Conservation (phyloP, 2,888 invertebrate genomes). For the Andrena marginata region DNA sequence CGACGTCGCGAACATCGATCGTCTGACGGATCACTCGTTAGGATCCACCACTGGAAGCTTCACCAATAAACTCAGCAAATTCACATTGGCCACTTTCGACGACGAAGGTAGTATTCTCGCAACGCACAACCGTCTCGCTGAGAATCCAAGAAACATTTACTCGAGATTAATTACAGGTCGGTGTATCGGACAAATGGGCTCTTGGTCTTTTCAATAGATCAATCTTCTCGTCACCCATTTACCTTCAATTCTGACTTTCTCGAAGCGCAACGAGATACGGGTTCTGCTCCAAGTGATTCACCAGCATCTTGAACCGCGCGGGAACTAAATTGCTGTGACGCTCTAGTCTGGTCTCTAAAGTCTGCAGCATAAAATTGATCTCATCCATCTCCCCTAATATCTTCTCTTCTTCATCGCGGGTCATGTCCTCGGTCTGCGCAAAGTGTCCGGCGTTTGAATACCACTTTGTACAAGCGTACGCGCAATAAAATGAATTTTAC, state of each 20-base stretch:
- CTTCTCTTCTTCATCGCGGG: conserved; percentile 87
- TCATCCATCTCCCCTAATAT: conserved; percentile 87
- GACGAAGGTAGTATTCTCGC: conserved; percentile 88
- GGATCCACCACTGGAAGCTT: conserved; percentile 83
- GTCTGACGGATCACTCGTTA: conserved; percentile 68
- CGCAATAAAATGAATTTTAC: conserved; percentile 6
- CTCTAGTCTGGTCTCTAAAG: conserved; percentile 88
- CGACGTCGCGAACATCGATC: conserved; percentile 82
- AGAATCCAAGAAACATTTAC: conserved; percentile 6
- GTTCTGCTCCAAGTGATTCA: conserved; percentile 70
- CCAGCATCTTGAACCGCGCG: conserved; percentile 84
- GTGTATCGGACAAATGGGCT: conserved; percentile 95
- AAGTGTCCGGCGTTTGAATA: conserved; percentile 21
- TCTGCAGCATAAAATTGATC: conserved; percentile 86
- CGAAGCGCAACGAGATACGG: conserved; percentile 19
- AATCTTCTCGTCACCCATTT: not conserved
- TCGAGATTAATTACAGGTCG: conserved; percentile 86
- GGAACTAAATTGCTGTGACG: conserved; percentile 88
- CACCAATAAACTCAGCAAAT: conserved; percentile 93
- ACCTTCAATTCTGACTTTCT: not conserved
- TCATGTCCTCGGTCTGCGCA: conserved; percentile 84
- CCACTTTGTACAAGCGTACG: not conserved
- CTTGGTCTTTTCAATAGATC: conserved; percentile 89
- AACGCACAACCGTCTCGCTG: not conserved
- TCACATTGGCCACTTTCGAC: conserved; percentile 95